Evolutionary conservation across 2,113 vertebrate species (phyloP).

Genomic region (Corapipo altera): DNA sequence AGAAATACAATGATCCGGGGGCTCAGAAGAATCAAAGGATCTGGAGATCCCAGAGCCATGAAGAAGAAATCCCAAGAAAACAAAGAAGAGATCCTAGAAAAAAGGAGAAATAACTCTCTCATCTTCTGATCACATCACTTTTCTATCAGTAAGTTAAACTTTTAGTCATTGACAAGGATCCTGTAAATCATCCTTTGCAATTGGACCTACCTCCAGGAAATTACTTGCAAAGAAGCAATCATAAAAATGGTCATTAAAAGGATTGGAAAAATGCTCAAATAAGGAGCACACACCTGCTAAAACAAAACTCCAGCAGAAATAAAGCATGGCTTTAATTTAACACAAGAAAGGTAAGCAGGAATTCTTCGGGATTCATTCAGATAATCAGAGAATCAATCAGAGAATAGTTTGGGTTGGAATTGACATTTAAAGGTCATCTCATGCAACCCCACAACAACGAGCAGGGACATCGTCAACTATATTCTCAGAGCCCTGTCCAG

Average conservation of each 20-base stretch:
- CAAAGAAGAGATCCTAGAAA: neutral
- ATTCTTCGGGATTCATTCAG: neutral
- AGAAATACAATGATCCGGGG: neutral
- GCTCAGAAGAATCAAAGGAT: neutral
- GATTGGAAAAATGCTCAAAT: neutral
- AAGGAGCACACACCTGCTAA: neutral
- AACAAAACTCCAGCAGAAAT: neutral
- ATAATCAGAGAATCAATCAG: neutral
- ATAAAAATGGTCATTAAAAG: neutral
- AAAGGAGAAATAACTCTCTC: neutral
- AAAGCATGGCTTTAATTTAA: neutral
- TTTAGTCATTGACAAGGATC: neutral
- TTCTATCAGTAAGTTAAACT: neutral
- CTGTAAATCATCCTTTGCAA: neutral
- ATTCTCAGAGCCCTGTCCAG: neutral
- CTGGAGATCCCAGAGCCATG: neutral
- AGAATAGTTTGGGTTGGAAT: neutral
- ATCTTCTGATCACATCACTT: neutral
- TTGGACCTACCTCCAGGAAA: neutral
- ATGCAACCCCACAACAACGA: neutral
- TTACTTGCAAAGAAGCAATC: neutral
- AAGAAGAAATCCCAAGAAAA: neutral
- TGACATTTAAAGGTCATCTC: neutral
- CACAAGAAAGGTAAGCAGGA: neutral
- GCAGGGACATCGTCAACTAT: neutral